phyloP scores from a whole-genome alignment of 2,113 vertebrate genomes.

The Aphelocoma coerulescens region DNA sequence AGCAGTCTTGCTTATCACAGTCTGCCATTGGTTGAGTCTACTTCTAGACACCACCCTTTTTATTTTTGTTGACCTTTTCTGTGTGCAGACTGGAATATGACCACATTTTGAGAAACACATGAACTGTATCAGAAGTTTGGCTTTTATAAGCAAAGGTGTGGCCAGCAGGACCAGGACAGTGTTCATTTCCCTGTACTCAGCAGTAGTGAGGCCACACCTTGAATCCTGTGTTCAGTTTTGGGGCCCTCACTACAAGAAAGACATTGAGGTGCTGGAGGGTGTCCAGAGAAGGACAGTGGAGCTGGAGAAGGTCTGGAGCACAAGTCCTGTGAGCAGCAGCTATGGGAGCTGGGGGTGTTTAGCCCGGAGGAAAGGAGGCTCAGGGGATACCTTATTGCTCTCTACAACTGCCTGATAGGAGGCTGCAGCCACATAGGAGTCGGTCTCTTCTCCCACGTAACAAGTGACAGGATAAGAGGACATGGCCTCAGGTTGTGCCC shows the following conservation, averaged over 20 bases:
- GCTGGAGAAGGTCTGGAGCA: neutral
- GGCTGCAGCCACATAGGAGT: neutral
- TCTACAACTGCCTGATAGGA: neutral
- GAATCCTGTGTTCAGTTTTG: neutral
- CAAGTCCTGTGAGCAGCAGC: neutral
- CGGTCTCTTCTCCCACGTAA: fast-evolving
- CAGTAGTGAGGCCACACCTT: neutral
- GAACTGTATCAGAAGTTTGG: neutral
- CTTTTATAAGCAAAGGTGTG: neutral
- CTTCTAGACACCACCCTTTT: neutral
- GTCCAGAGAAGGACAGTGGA: neutral
- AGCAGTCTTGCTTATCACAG: neutral
- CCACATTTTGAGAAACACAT: neutral
- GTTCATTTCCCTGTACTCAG: neutral
- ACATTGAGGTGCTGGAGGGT: neutral
- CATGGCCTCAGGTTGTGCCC: neutral
- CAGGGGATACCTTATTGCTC: neutral
- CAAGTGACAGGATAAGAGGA: neutral
- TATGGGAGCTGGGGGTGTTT: neutral
- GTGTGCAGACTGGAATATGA: neutral
- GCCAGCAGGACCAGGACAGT: neutral
- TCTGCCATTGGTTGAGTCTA: neutral
- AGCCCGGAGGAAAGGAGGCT: neutral
- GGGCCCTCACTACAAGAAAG: neutral
- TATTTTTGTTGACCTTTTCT: constrained; percentile 4